Percentiles rank a stretch among this genome's conserved stretches.
Conservation (phyloP, 1,140 invertebrate species). For the Drosophila nasuta region DNA sequence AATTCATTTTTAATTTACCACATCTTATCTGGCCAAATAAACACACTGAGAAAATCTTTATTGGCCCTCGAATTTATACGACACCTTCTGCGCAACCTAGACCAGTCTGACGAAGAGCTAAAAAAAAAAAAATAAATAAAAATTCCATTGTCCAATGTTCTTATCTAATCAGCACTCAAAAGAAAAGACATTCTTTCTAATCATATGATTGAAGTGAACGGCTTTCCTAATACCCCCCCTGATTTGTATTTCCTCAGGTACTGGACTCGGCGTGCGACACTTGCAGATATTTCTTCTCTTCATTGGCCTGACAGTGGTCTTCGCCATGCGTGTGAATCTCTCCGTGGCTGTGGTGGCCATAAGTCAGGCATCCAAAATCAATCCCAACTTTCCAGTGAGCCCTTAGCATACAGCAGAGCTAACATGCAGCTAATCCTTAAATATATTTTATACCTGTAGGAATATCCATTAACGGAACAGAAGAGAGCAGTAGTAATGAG, state of each 20-base stretch:
- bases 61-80: conserved; percentile 1
- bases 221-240: not conserved
- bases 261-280: conserved; percentile 85
- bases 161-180: not conserved
- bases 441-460: conserved; percentile 7
- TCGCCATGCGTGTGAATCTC: conserved; percentile 88
- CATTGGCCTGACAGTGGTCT: conserved; percentile 86
- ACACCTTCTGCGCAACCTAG: not conserved
- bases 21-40: conserved; percentile 85
- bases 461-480: conserved; percentile 42
- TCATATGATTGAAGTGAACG: too few species aligned
- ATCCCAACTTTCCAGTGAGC: conserved; percentile 63
- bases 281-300: conserved; percentile 87
- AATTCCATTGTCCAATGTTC: conserved; percentile 1
- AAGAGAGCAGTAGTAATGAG: conserved; percentile 85
- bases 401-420: conserved; percentile 19
- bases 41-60: conserved; percentile 85
- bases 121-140: not conserved
- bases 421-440: not conserved
- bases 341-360: conserved; percentile 90
- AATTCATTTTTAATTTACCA: conserved; percentile 23
- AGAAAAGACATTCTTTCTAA: not conserved
- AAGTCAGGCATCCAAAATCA: conserved; percentile 84
- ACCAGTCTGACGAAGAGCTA: not conserved
- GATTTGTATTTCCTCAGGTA: conserved; percentile 12